Percentiles rank a stretch among this genome's conserved stretches.
Conservation (phyloP, 1,140 invertebrate genomes). For the Ruditapes philippinarum region DNA sequence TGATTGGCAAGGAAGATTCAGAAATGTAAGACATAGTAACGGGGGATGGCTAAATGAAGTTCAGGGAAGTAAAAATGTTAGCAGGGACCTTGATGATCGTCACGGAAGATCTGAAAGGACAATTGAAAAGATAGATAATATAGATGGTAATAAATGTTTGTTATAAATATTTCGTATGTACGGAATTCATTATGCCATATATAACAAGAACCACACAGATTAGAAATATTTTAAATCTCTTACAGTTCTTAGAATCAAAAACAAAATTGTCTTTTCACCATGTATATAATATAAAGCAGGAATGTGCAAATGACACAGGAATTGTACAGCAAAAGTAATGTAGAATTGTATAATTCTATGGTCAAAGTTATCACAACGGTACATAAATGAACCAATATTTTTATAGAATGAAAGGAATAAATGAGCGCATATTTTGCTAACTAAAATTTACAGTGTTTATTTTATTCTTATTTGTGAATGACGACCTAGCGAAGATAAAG, state of each 20-base stretch:
- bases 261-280: background rate
- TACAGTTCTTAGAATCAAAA: background rate
- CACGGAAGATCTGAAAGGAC: background rate
- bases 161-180: background rate
- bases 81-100: background rate
- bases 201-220: background rate
- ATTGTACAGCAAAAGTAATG: background rate
- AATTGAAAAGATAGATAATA: slow-evolving; percentile 15
- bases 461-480: too few relatives aligned
- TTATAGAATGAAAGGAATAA: too few relatives aligned
- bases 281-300: background rate
- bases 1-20: background rate
- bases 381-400: too few relatives aligned
- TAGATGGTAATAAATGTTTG: background rate
- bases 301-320: background rate
- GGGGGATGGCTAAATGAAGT: slow-evolving; percentile 3
- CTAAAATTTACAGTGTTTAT: too few relatives aligned
- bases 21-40: background rate
- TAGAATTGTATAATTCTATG: too few relatives aligned
- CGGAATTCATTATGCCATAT: background rate
- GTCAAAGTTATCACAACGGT: too few relatives aligned
- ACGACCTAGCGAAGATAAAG: too few relatives aligned
- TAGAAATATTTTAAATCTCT: background rate
- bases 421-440: too few relatives aligned
- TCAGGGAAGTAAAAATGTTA: background rate